Conservation (phyloP, 2,888 invertebrate genomes). For the Drosophila histrio region DNA sequence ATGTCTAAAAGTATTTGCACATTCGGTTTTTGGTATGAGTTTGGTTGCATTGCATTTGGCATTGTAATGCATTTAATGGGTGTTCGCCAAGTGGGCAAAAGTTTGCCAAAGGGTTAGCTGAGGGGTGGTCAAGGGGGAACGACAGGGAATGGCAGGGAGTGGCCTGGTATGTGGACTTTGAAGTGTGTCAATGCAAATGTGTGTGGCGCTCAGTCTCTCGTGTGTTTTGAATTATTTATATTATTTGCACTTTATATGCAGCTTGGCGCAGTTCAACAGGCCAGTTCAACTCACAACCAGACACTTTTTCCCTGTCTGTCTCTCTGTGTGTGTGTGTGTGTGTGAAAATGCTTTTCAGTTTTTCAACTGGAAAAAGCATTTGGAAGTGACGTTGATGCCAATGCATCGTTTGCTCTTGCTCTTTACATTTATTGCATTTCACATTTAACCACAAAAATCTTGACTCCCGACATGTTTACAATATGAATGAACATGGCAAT, state of each 20-base stretch:
- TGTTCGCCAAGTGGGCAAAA: slow-evolving; percentile 16
- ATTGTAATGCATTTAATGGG: slow-evolving; percentile 76
- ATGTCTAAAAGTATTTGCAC: slow-evolving; percentile 65
- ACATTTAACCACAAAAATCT: slow-evolving; percentile 62
- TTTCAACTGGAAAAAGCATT: slow-evolving; percentile 45
- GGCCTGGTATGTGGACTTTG: slow-evolving; percentile 39
- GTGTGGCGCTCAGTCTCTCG: slow-evolving; percentile 47
- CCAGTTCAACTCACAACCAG: slow-evolving; percentile 13
- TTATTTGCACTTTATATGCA: slow-evolving; percentile 76
- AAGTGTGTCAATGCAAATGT: slow-evolving; percentile 78
- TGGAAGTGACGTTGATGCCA: slow-evolving; percentile 58
- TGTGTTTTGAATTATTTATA: slow-evolving; percentile 76
- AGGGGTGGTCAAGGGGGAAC: background rate
- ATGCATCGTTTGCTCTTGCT: slow-evolving; percentile 43
- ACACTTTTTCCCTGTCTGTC: slow-evolving; percentile 25
- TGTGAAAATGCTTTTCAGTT: slow-evolving; percentile 30
- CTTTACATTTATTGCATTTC: slow-evolving; percentile 62
- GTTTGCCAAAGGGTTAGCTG: background rate
- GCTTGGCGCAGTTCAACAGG: slow-evolving; percentile 18
- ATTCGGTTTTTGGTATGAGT: slow-evolving; percentile 16
- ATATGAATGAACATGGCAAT: slow-evolving; percentile 35
- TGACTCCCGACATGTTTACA: slow-evolving; percentile 68
- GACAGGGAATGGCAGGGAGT: background rate
- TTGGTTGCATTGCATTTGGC: slow-evolving; percentile 31
- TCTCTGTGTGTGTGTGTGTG: background rate